Conservation (phyloP, 1,140 invertebrate species). For the Apocrypta bakeri region DNA sequence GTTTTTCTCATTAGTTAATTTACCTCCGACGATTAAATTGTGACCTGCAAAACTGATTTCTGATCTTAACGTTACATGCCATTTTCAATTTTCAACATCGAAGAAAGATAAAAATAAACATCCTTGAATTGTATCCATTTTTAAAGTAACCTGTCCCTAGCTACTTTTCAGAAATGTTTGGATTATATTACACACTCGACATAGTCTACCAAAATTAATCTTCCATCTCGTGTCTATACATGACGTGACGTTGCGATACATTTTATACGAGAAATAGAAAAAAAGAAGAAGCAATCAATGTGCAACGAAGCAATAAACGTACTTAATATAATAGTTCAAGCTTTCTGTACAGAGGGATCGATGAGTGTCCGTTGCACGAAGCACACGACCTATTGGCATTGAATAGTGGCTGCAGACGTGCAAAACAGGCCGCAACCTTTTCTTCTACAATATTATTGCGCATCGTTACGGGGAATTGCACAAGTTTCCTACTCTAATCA, state of each 20-base stretch:
- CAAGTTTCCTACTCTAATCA: slow-evolving; percentile 11
- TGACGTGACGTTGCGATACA: too few species aligned
- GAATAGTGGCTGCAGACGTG: slow-evolving; percentile 10
- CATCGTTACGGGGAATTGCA: slow-evolving; percentile 6
- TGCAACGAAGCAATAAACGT: too few species aligned
- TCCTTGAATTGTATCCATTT: not conserved
- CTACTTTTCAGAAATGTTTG: not conserved
- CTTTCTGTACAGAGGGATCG: not conserved
- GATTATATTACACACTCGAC: not conserved
- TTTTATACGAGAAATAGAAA: slow-evolving; percentile 15
- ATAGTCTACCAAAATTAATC: not conserved
- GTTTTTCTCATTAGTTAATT: not conserved
- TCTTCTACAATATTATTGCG: slow-evolving; percentile 10
- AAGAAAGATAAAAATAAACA: not conserved
- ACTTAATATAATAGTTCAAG: too few species aligned
- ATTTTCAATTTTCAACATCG: not conserved
- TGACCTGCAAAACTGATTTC: not conserved
- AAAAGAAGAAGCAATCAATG: not conserved
- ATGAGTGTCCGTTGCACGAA: not conserved
- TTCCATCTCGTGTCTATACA: not conserved
- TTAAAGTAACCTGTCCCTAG: not conserved
- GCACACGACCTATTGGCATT: slow-evolving; percentile 55
- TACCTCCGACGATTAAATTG: not conserved
- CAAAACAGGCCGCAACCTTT: not conserved
- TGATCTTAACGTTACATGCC: not conserved